These are phyloP conservation scores for Platycnemis pennipes DNA, from an alignment of 2,888 invertebrate species.

Conservation along the genomic window DNA sequence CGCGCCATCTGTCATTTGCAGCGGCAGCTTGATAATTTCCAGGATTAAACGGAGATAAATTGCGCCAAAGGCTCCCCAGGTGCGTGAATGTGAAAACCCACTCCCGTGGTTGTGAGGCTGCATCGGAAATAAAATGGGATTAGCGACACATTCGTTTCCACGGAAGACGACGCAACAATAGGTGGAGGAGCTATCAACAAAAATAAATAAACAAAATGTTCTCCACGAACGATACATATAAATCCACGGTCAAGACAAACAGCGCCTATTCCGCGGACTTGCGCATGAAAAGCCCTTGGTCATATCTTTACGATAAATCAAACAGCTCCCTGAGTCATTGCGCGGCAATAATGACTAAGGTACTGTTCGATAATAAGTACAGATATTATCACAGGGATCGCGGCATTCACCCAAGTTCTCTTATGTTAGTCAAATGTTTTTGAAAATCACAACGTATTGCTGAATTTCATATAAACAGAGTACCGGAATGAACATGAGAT, in stretches of 20 bases:
- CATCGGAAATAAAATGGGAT: background rate
- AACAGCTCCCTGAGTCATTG: background rate
- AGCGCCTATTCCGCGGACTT: background rate
- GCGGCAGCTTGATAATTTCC: slow-evolving; percentile 14
- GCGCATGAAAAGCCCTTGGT: background rate
- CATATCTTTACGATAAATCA: background rate
- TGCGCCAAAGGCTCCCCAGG: background rate
- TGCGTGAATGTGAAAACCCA: background rate
- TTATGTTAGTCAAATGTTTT: background rate
- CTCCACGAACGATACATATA: background rate
- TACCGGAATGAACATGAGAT: background rate
- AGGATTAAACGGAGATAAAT: slow-evolving; percentile 39
- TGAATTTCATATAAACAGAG: background rate
- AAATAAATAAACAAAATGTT: background rate
- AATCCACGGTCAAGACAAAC: background rate
- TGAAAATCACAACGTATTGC: background rate
- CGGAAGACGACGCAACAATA: background rate
- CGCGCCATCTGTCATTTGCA: slow-evolving; percentile 23
- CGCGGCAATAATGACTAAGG: background rate
- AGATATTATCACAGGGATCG: background rate
- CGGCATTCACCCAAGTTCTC: background rate
- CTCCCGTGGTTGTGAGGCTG: background rate
- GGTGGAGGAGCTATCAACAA: background rate
- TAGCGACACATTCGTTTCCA: background rate
- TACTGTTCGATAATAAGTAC: too few species aligned